Conservation (phyloP, 2,797 vertebrate genomes). For the Argentina silus region DNA sequence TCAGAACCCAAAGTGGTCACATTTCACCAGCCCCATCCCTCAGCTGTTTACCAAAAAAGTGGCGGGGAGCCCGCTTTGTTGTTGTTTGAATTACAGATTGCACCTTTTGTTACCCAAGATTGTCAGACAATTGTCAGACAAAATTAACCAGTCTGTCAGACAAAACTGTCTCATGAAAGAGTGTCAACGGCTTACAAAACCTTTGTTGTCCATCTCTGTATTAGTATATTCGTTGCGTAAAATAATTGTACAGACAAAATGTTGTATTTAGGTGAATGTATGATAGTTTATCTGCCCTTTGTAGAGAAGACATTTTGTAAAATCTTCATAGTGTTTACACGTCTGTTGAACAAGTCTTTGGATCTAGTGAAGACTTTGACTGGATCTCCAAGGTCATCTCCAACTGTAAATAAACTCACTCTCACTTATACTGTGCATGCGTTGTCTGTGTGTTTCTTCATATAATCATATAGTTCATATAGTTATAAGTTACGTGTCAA, state of each 20-base stretch:
- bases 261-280: constrained; percentile 48
- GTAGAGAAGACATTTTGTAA: constrained; percentile 64
- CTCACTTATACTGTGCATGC: constrained; percentile 44
- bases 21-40: too few species aligned
- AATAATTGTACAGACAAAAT: constrained; percentile 42
- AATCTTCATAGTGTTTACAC: constrained; percentile 53
- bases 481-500: neutral
- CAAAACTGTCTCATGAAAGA: constrained; percentile 10
- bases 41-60: too few species aligned
- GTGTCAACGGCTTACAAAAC: constrained; percentile 18
- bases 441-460: constrained; percentile 16
- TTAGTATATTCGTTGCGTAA: constrained; percentile 24
- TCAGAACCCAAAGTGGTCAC: too few species aligned
- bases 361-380: constrained; percentile 53
- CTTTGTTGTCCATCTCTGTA: constrained; percentile 35
- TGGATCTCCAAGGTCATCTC: constrained; percentile 56
- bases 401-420: constrained; percentile 77
- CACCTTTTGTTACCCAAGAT: neutral
- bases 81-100: too few species aligned
- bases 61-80: too few species aligned
- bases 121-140: neutral
- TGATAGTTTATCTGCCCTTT: constrained; percentile 49
- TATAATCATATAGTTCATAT: neutral
- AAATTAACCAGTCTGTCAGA: neutral
- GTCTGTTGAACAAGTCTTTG: constrained; percentile 29